Percentiles rank a stretch among this genome's conserved stretches.
Evolutionary conservation across 2,888 invertebrate genomes (phyloP).

Genomic region (Sphaerophoria rueppellii): DNA sequence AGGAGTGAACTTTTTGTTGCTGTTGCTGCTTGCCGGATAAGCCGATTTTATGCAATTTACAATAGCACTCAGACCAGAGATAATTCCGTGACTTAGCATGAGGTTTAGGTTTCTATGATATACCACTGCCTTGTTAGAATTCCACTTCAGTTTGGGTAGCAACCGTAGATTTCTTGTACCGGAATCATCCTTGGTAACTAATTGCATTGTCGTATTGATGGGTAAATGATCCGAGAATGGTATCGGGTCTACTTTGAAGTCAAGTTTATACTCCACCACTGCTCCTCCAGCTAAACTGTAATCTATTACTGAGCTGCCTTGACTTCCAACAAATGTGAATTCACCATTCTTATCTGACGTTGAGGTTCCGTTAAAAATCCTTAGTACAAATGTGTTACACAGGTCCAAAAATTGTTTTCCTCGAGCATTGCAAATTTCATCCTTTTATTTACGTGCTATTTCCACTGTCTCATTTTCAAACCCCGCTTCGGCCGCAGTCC

Average conservation of each 20-base stretch:
- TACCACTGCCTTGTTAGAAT: too few species aligned
- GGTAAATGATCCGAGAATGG: conserved; percentile 3
- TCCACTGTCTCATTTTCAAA: neutral
- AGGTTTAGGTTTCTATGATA: too few species aligned
- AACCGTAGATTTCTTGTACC: too few species aligned
- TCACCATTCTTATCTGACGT: neutral
- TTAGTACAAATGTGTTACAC: neutral
- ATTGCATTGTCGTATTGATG: too few species aligned
- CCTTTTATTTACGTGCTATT: neutral
- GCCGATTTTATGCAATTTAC: neutral
- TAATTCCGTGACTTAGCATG: neutral
- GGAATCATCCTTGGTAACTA: too few species aligned
- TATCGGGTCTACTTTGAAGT: neutral
- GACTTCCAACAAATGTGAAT: neutral
- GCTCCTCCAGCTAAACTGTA: neutral
- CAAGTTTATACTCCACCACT: too few species aligned
- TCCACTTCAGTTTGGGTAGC: too few species aligned
- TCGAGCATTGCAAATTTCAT: neutral
- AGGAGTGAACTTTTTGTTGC: conserved; percentile 1
- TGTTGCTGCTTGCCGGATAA: neutral
- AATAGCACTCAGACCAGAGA: neutral
- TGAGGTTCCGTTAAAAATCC: neutral
- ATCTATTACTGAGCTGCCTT: neutral
- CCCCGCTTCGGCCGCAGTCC: neutral
- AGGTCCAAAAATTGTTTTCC: neutral